Base-by-base conservation (phyloP, 1,140 invertebrate species). In the Eupeodes corollae region DNA sequence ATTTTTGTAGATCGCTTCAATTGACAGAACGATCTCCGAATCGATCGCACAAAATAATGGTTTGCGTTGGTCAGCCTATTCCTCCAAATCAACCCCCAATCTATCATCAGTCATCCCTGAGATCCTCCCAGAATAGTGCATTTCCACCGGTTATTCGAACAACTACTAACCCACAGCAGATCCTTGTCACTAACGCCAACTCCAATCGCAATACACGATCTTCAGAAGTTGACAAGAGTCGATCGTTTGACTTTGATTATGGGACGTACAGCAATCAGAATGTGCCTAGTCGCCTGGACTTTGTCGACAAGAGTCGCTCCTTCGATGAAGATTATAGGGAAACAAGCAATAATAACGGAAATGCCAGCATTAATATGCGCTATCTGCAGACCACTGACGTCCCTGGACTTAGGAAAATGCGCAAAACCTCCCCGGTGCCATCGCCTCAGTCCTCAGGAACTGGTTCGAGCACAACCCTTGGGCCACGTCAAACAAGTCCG, bases 291-390 rank as follows among this genome's bases (percentile, higher is more conserved):
- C 57, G 59, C 5, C 38, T 61, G n/a, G 61, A 67, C 15, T 55
- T 61, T 46, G 21, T 26, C 32, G 63, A 68, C 26, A 63, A 63
- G 44, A 58, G 57, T 16, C 61, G 59, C 26, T 68, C 66, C 13
- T 67, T 68, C n/a, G 66, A 68, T 44, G 66, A 68, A 6, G 63
- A 65, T 31, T 67, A 62, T 31, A 52, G 65, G 13, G 61, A 62
- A n/a, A 53, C 48, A 14, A 53, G 33, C 31, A 49, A 6, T 44
- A 53, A 39, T 48, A 49, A 47, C 40, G 40, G 8, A 43, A 46
- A 26, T 39, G 35, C 38, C 13, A 26, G 35, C 13, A 46, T 34
- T 2, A 43, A 46, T 14, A 12, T 53, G 30, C 57, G 60, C 2
- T 65, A 57, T 11, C 39, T 65, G 13, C 58, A 66, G 40, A 52